Percentiles rank a stretch among this genome's conserved stretches.
Conservation (phyloP, 2,113 vertebrate genomes). For the Hiodon tergisus region DNA sequence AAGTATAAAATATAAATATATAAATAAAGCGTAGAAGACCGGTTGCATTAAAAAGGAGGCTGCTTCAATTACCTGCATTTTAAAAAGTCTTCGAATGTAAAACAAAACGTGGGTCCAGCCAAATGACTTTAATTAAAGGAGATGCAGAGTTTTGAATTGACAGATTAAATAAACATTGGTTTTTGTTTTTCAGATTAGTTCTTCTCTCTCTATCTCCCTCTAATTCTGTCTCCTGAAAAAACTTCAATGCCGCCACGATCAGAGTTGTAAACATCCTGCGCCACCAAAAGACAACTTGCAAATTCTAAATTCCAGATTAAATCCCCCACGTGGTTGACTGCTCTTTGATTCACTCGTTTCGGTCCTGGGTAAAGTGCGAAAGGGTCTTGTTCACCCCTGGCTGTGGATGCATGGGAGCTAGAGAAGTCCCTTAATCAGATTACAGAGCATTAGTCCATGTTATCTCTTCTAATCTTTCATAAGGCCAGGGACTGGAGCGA, state of each 20-base stretch:
- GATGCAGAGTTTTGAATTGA: no score
- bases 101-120: no score
- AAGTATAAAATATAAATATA: no score
- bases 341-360: slow-evolving; percentile 6
- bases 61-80: no score
- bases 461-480: slow-evolving; percentile 23
- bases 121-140: no score
- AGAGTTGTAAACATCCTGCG: neutral
- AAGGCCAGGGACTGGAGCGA: neutral
- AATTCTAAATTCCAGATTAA: slow-evolving; percentile 16
- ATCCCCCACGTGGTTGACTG: slow-evolving; percentile 5
- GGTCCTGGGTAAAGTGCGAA: neutral
- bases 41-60: no score
- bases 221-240: neutral
- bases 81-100: no score
- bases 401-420: neutral
- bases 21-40: no score
- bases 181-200: neutral
- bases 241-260: neutral
- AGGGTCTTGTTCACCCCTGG: neutral
- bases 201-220: neutral
- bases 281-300: slow-evolving; percentile 2
- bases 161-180: no score
- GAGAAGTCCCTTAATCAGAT: slow-evolving; percentile 15
- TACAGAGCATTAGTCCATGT: slow-evolving; percentile 20